phyloP scores from a whole-genome alignment of 1,140 invertebrate genomes.

The Aleiodes sp. region DNA sequence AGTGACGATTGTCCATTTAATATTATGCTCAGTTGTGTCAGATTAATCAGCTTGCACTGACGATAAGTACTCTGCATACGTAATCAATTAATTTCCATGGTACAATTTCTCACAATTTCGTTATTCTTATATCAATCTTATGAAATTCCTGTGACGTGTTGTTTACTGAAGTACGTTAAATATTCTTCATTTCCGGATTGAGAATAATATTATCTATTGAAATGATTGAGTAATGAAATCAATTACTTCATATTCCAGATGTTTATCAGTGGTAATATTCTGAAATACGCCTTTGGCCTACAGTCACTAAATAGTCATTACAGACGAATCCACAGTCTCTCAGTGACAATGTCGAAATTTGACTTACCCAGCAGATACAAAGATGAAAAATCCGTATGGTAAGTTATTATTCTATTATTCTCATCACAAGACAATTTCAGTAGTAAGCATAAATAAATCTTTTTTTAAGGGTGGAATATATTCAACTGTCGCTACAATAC shows the following conservation, averaged over 20 bases:
- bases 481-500: slow-evolving; percentile 83
- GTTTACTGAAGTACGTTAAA: no score
- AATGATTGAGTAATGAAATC: no score
- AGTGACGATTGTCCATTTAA: no score
- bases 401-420: slow-evolving; percentile 35
- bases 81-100: no score
- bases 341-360: slow-evolving; percentile 57
- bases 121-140: no score
- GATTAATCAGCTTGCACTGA: no score
- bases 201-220: no score
- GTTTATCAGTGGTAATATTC: neutral
- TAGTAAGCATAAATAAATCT: slow-evolving; percentile 12
- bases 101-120: no score
- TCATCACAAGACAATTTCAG: slow-evolving; percentile 12
- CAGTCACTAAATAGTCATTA: neutral
- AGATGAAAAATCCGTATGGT: slow-evolving; percentile 70
- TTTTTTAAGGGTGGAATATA: slow-evolving; percentile 91
- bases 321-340: slow-evolving; percentile 4
- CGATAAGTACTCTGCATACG: no score
- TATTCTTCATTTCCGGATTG: no score
- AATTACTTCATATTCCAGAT: neutral
- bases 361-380: slow-evolving; percentile 61
- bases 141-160: no score
- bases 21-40: no score
- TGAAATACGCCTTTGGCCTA: neutral